phyloP scores from a whole-genome alignment of 2,113 vertebrate species.

The Struthidea cinerea region DNA sequence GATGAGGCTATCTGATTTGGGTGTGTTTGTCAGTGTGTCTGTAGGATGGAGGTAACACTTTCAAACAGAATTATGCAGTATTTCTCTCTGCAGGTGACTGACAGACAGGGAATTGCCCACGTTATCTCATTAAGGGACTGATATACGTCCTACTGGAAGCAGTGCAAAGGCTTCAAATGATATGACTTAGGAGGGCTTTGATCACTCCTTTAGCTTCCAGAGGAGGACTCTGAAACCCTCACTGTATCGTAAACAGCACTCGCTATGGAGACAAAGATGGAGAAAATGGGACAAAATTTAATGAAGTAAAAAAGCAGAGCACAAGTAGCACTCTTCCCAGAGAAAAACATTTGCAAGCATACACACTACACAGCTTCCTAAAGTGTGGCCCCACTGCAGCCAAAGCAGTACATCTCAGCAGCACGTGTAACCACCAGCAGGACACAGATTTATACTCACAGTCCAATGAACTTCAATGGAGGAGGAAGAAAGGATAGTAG shows the following conservation, averaged over 20 bases:
- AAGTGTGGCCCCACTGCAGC: background rate
- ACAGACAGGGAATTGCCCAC: background rate
- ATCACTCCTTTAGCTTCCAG: background rate
- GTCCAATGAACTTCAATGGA: constrained; percentile 97
- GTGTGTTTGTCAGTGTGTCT: background rate
- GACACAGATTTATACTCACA: constrained; percentile 74
- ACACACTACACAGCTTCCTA: background rate
- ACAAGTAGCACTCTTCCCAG: background rate
- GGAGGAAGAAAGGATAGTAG: constrained; percentile 95
- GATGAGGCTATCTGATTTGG: background rate
- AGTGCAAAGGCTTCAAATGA: background rate
- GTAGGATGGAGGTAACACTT: background rate
- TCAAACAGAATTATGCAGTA: background rate
- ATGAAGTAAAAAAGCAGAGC: background rate
- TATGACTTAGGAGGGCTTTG: background rate
- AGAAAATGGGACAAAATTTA: background rate
- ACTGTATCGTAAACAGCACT: background rate
- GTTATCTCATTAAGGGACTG: background rate
- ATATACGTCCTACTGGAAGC: background rate
- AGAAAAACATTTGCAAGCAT: background rate
- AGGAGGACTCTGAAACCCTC: background rate
- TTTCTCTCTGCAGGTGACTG: background rate
- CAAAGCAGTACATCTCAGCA: background rate
- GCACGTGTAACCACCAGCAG: background rate
- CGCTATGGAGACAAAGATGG: background rate